Base-by-base conservation (phyloP, 2,113 vertebrate genomes). In the Labrus mixtus region DNA sequence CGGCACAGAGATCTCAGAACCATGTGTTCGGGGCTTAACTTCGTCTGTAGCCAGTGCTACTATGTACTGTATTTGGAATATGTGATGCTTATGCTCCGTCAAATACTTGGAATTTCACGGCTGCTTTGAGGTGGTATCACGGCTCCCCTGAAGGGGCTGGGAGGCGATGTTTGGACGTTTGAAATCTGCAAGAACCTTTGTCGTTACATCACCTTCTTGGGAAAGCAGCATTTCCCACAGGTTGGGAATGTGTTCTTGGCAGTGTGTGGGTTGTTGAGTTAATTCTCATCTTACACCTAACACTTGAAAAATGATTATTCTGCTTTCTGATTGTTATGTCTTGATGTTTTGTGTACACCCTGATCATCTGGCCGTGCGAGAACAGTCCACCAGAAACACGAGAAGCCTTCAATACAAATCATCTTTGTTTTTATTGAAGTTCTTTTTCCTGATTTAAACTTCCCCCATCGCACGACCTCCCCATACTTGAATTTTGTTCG, bases 51-150 rank as follows among this genome's bases (percentile, higher is more conserved):
- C 37, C 33, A 54, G 62, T 43, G 55, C 51, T 72, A 45, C 66
- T 54, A 62, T 79, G 65, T 72, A 56, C 81, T 77, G 70, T 76
- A 68, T 79, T 82, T 45, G 45, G 45, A 55, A 57, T 68, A 72
- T 59, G 54, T 55, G 43, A 84, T 45, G 45, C 70, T 84, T 53
- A 66, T 71, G 81, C 81, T 75, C 65, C n/a, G 45, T 82, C 39
- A 81, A 60, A 70, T 88, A 66, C 77, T 65, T 76, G 48, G 85
- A 81, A 83, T 83, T 78, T 76, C 25, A 73, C 55, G 22, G 29
- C 56, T 60, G 60, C 74, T 83, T 75, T 81, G 61, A 70, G 78
- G 76, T 72, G 60, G 64, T 20, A 50, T n/a, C 17, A 1, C 2
- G n/a, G 43, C 62, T 64, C 5, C 0, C 22, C 65, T 50, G 45